Conservation (phyloP, 2,113 vertebrate genomes). For the Rattus norvegicus region GRCr8 NC_086022.1:169389001-169389500, state of each 20-base stretch:
- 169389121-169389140: slow-evolving; percentile 48
- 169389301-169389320: neutral
- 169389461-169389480: neutral
- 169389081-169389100: slow-evolving; percentile 74
- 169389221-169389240: slow-evolving; percentile 42
- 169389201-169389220: neutral
- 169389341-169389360: neutral
- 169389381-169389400: neutral
- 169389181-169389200: neutral
- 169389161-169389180: neutral
- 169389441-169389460: neutral
- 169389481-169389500: neutral
- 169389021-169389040: slow-evolving; percentile 78
- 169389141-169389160: slow-evolving; percentile 33
- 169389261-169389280: neutral
- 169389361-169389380: neutral
- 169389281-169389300: neutral
- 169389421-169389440: neutral
- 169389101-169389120: slow-evolving; percentile 81
- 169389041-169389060: slow-evolving; percentile 78
- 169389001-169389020: slow-evolving; percentile 68
- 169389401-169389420: neutral
- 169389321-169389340: neutral
- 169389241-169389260: neutral
- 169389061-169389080: slow-evolving; percentile 86